A percentile compares a stretch with the other conserved stretches of the same genome.
phyloP scores from a whole-genome alignment of 2,113 vertebrate species.

The Gorsachius goisagi region DNA sequence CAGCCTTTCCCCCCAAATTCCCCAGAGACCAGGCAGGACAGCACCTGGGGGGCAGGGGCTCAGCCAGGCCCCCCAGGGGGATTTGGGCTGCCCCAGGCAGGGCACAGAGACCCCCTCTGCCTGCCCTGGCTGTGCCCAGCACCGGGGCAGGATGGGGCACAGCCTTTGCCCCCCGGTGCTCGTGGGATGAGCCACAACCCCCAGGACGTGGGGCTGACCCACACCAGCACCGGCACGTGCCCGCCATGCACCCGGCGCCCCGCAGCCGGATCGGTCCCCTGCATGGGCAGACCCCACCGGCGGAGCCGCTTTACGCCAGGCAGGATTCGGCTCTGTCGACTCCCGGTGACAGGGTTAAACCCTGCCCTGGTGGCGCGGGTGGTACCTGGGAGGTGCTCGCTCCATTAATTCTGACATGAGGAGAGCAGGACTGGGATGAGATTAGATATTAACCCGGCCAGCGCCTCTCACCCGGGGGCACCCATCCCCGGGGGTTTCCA shows the following conservation, averaged over 20 bases:
- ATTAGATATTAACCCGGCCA: conserved; percentile 50
- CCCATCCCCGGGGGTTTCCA: background rate
- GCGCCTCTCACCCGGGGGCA: background rate
- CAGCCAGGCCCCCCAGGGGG: too few species aligned
- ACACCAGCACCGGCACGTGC: rapidly evolving
- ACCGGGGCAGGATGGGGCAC: background rate
- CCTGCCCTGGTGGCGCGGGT: background rate
- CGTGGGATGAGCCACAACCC: background rate
- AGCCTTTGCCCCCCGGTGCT: background rate
- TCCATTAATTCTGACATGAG: conserved; percentile 56
- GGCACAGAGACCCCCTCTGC: background rate
- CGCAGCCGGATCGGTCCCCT: rapidly evolving
- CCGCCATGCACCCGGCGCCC: rapidly evolving
- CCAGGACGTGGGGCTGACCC: background rate
- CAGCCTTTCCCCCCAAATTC: background rate
- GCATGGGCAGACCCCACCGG: background rate
- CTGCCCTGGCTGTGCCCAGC: background rate
- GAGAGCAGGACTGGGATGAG: background rate
- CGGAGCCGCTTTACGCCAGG: background rate
- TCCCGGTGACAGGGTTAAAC: conserved; percentile 1
- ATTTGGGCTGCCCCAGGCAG: background rate
- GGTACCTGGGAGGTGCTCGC: conserved; percentile 43
- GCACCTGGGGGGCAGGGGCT: background rate
- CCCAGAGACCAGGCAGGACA: background rate
- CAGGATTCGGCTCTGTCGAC: background rate